Base-by-base conservation (phyloP, 2,888 invertebrate genomes). In the Crossocerus cetratus region DNA sequence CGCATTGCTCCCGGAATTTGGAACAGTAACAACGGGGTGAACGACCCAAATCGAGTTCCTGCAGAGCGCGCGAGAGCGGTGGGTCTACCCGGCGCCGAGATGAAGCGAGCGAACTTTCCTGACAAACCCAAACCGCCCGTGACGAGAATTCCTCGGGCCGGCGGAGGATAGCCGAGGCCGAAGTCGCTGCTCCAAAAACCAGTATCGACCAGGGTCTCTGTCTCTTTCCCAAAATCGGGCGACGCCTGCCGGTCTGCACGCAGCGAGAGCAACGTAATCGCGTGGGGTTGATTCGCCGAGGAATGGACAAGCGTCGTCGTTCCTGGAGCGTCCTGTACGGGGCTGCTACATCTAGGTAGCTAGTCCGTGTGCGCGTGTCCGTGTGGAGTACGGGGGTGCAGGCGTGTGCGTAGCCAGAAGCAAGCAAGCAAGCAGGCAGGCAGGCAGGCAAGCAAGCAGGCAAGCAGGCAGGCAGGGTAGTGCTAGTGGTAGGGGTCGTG, bases 321-420 rank as follows among this genome's bases (percentile, higher is more conserved):
- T 70, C 70, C 70, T 61, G 66, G 56, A 67, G 32, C n/a, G 55
- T 8, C 57, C 70, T 70, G 75, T 76, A 74, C 66, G 66, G 70
- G 63, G 66, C 64, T 65, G 67, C 69, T 63, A 67, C 66, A 32
- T 32, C 32, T 8, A 32, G 32, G 32, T 32, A 32, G 2, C 32
- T 11, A 8, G 32, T 32, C 8, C 32, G 60, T 65, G 66, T 76
- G 66, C 75, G 75, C 67, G 74, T 57, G 59, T 66, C 54, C 44
- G 55, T 42, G 62, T 60, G 22, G 67, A 23, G 65, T 61, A 64
- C 44, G 20, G 13, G 49, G 49, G 13, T 49, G 49, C 49, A 49
- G 2, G 49, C 0, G 49, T 49, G 49, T 49, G 49, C 49, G 49
- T 49, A 49, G 13, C 49, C 16, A 16, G 49, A 49, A 49, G 49